Base-by-base conservation (phyloP, 2,797 vertebrate species). In the Rhinella marina region DNA sequence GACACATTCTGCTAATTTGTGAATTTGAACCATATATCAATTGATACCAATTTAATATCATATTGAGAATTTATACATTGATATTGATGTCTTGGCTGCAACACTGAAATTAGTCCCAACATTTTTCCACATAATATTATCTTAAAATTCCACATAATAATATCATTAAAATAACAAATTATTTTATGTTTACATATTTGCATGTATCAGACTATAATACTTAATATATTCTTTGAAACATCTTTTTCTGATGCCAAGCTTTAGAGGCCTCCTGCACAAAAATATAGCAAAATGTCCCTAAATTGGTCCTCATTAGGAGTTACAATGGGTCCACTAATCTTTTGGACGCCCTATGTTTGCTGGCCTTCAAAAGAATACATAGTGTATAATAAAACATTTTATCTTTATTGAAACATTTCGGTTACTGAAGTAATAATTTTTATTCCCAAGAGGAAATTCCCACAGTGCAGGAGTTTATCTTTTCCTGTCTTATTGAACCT, bases 401-500 rank as follows among this genome's bases (percentile, higher is more conserved):
- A 75, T 84, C 68, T 90, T 88, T 87, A 59, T 81, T 62, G 19
- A 79, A 57, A 50, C 66, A 61, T 76, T 81, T 25, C 12, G 32
- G 12, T 10, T 86, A 90, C 0, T 0, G 76, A n/a, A 73, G 80
- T 23, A 14, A 90, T 50, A 78, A 3, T 19, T 50, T 6, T 73
- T 68, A 2, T 86, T 90, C 23, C 64, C 91, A 29, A 78, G 80
- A 32, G 0, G 32, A 88, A 85, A 48, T 82, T 87, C 2, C 54
- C 85, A 0, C 7, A 25, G 32, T 70, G 75, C 57, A 0, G 56
- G 61, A 78, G 89, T 90, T 90, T 90, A 21, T 80, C 13, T 66
- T 92, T 92, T 91, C 59, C 87, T 90, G n/a, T 86, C 91, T 27
- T 54, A 52, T 56, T 81, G 73, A 73, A 62, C n/a, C 29, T 7